Evolutionary conservation across 2,113 vertebrate genomes (phyloP), one percentile per base, ranked within the genome.

Genomic region (Tamias sibiricus): DNA sequence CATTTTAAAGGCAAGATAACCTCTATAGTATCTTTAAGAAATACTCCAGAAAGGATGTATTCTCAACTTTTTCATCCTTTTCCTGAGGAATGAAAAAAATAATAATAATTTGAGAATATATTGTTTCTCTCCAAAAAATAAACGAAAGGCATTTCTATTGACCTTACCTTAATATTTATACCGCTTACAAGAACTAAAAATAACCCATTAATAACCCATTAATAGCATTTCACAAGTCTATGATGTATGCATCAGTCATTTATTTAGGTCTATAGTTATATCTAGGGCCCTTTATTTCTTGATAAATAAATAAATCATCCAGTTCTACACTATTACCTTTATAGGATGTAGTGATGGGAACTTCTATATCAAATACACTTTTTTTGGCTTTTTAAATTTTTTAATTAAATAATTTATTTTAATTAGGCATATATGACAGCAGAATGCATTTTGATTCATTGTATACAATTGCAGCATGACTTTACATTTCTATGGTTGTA

Each of bases 1-100:
- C n/a, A 74, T 40, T 87, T 91, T 12, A 89, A 91, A 96, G 49
- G 57, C 16, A 85, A 91, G 59, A 77, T 82, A 74, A 93, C n/a
- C 19, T 90, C 49, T 22, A 62, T 49, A 26, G 3, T 28, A 68
- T 80, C 13, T 93, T 68, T 72, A 80, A 91, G 30, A 80, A 87
- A 32, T 74, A 35, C 3, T n/a, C 6, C 11, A 92, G 69, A 75
- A 16, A 86, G 81, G 2, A 71, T 66, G 44, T 26, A 20, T 30
- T 6, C n/a, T 68, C 35, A 89, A 12, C 35, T 82, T n/a, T 77
- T n/a, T 20, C 42, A 40, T 72, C 35, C 0, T 71, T 37, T 54
- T 87, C 24, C 68, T 83, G 57, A 81, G 28, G 10, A 62, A 95
- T 2, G 0, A 7, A 54, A 54, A 37, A 74, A 80, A 37, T 80